phyloP scores from a whole-genome alignment of 2,797 vertebrate species.

The Hippopotamyrus pictus region DNA sequence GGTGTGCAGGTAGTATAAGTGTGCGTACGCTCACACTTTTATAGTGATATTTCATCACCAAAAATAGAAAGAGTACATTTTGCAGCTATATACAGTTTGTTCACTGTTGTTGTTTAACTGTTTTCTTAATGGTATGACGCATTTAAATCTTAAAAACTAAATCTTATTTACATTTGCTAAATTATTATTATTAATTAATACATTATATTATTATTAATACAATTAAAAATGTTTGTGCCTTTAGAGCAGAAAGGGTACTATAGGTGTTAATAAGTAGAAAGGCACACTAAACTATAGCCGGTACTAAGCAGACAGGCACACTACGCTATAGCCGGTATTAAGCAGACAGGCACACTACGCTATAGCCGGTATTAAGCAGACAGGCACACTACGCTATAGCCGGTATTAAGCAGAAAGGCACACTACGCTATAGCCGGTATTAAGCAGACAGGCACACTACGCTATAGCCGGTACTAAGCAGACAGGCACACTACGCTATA shows the following conservation, averaged over 20 bases:
- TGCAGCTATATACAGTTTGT: neutral
- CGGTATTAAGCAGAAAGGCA: neutral
- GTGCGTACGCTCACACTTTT: neutral
- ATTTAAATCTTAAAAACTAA: too few species aligned
- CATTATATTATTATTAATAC: neutral
- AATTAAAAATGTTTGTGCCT: constrained; percentile 51
- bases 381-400: neutral
- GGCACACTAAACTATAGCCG: neutral
- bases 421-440: neutral
- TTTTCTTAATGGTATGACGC: neutral
- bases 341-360: neutral
- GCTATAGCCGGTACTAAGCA: neutral
- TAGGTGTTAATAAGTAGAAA: neutral
- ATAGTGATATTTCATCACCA: neutral
- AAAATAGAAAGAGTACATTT: neutral
- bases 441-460: neutral
- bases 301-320: constrained; percentile 26
- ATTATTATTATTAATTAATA: neutral
- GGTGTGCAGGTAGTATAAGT: neutral
- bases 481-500: neutral
- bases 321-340: constrained; percentile 47
- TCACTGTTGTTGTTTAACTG: neutral
- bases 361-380: neutral
- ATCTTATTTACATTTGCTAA: neutral
- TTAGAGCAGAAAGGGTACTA: constrained; percentile 46